Base-by-base conservation (phyloP, 2,888 invertebrate species). In the Melinaea menophilus region DNA sequence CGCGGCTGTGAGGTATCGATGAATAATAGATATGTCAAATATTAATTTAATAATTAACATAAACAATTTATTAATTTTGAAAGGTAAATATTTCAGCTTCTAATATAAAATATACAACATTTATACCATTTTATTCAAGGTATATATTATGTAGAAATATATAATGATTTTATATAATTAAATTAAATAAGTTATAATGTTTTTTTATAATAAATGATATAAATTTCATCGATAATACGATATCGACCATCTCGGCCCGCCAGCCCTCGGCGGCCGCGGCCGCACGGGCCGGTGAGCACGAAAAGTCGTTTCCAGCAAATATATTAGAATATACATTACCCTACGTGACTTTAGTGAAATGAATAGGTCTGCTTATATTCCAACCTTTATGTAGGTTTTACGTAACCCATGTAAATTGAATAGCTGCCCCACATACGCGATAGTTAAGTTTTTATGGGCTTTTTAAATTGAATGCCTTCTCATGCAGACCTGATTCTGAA, bases 321-420 rank as follows among this genome's bases (percentile, higher is more conserved):
- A 90, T 90, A 90, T 90, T 90, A 90, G 90, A 90, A 90, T 90
- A 90, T 90, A 89, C 88, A 90, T 90, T 90, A 90, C 88, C 84
- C 85, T 85, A 85, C 86, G 88, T 85, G 90, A 85, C 88, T 89
- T 78, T 74, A 72, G 76, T 65, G 78, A 81, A 83, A 88, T 90
- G 89, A 90, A 90, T 90, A 81, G 88, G 82, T 82, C 70, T 63
- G 66, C 72, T 73, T 74, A 62, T 51, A 48, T 61, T 56, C 31
- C 48, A 31, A 59, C 56, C 57, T 62, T 60, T 46, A 59, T 69
- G 61, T 62, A 65, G 65, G 67, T 66, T 71, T 71, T 65, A 66
- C 69, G 69, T 68, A 68, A 70, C 64, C 69, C 69, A 66, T 66
- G 64, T 63, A 68, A 71, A 73, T 73, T 76, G 72, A 73, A 73